Percentiles rank a stretch among this genome's conserved stretches.
Conservation (phyloP, 2,888 invertebrate species). For the Drosophila borborema region DNA sequence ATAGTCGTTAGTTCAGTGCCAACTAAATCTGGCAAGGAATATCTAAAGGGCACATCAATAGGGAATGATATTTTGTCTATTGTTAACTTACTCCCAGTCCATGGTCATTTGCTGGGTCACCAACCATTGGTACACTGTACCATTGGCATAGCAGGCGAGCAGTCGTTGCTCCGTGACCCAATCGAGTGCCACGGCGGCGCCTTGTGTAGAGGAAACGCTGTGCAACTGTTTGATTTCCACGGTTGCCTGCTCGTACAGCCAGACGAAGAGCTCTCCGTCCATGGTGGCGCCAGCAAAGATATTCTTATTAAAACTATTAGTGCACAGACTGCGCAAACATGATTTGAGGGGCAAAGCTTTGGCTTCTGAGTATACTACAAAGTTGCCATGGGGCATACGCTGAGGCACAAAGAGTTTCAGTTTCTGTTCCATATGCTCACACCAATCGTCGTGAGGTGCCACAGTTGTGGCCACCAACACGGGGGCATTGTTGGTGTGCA, state of each 20-base stretch:
- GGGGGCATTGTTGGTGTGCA: constrained; percentile 83
- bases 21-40: constrained; percentile 48
- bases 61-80: not conserved
- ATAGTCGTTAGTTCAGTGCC: constrained; percentile 72
- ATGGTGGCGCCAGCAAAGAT: constrained; percentile 83
- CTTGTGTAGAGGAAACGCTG: constrained; percentile 72
- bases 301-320: constrained; percentile 82
- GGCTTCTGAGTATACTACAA: constrained; percentile 77
- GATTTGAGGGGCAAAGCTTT: constrained; percentile 81
- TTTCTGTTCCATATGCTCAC: constrained; percentile 82
- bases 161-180: constrained; percentile 80
- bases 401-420: constrained; percentile 81
- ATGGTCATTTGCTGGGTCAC: constrained; percentile 68
- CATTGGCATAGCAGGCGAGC: constrained; percentile 81
- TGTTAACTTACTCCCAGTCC: constrained; percentile 73
- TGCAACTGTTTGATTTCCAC: constrained; percentile 77
- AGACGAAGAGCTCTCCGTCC: constrained; percentile 83
- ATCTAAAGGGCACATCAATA: constrained; percentile 23
- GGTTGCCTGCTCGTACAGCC: constrained; percentile 74
- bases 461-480: constrained; percentile 78
- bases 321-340: constrained; percentile 79
- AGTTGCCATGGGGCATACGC: constrained; percentile 71
- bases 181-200: constrained; percentile 81
- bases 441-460: constrained; percentile 83
- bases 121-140: constrained; percentile 81